Conservation (phyloP, 1,140 invertebrate genomes). For the Leptinotarsa texana region DNA sequence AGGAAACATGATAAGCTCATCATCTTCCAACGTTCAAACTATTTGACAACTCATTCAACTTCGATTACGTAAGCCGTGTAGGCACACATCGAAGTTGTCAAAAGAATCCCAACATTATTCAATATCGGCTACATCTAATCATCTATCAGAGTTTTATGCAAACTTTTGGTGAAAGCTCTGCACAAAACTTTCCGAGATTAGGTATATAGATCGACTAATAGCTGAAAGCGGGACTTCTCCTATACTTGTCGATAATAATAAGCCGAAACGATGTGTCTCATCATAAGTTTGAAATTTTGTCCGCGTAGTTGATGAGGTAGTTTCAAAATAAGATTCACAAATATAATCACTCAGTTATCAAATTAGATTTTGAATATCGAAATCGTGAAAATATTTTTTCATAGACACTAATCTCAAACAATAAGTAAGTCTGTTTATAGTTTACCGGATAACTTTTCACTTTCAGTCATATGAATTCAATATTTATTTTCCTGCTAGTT, state of each 20-base stretch:
- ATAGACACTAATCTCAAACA: no score
- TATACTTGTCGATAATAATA: conserved; percentile 9
- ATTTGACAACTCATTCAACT: background rate
- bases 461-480: no score
- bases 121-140: background rate
- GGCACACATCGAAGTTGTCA: background rate
- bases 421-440: no score
- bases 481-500: no score
- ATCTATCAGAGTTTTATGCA: conserved; percentile 1
- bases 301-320: background rate
- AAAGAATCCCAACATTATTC: background rate
- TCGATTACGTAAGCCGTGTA: background rate
- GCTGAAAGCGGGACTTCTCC: background rate
- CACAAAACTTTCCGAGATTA: background rate
- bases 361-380: no score
- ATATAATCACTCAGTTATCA: background rate
- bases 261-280: background rate
- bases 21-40: no score
- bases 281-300: background rate
- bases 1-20: no score
- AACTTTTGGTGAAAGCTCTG: background rate
- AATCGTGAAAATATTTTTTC: no score
- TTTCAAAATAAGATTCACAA: background rate
- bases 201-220: background rate
- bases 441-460: no score